Conservation (phyloP, 2,888 invertebrate genomes). For the Rhogogaster chlorosoma region DNA sequence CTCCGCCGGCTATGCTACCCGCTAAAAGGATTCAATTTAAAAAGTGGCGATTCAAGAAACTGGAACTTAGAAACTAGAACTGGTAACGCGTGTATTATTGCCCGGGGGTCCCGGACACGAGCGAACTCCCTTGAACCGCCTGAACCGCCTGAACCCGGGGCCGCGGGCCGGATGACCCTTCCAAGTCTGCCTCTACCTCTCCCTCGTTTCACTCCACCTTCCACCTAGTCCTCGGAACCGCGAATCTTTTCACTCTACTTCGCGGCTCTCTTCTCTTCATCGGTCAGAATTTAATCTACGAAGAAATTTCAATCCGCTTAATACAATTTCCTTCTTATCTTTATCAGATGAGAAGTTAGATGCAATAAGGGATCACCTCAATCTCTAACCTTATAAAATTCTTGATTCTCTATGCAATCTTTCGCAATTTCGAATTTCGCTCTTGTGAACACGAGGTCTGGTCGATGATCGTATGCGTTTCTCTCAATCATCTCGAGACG, state of each 20-base stretch:
- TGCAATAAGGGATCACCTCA: no score
- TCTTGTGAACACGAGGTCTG: no score
- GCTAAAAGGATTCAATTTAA: constrained; percentile 65
- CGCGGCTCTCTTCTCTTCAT: neutral
- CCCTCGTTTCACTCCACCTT: constrained; percentile 8
- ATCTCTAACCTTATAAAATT: no score
- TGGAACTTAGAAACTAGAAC: constrained; percentile 49
- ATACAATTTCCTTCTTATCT: no score
- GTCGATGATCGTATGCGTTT: no score
- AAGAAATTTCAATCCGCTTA: no score
- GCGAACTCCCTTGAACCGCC: constrained; percentile 41
- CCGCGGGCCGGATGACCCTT: constrained; percentile 50
- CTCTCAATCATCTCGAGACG: no score
- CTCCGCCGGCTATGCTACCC: constrained; percentile 34
- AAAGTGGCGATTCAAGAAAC: constrained; percentile 64
- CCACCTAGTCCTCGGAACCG: neutral
- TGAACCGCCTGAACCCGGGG: constrained; percentile 39
- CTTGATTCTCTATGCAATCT: no score
- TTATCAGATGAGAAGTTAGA: no score
- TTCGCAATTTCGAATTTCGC: no score
- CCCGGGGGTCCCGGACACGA: constrained; percentile 42
- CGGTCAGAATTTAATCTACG: constrained; percentile 54
- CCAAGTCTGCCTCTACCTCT: constrained; percentile 51
- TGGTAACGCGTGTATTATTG: constrained; percentile 47
- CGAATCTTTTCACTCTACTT: constrained; percentile 41